Evolutionary conservation across 2,888 invertebrate genomes (phyloP).

Genomic region (Glaucopsyche alexis): DNA sequence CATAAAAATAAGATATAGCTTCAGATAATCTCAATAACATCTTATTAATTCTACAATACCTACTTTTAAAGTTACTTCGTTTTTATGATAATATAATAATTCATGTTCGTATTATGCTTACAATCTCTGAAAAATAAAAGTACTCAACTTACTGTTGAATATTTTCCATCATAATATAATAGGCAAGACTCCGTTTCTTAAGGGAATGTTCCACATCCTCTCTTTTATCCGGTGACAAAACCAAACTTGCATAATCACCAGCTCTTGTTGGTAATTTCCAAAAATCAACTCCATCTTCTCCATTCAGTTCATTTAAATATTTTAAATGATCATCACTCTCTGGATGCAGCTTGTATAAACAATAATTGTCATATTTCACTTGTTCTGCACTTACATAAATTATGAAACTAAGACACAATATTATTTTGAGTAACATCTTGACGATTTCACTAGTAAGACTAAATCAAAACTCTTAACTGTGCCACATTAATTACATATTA

Average conservation of each 20-base stretch:
- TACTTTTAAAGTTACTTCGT: too few species aligned
- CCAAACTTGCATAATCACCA: constrained; percentile 71
- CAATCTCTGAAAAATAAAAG: too few species aligned
- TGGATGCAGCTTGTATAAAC: constrained; percentile 80
- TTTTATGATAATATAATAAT: too few species aligned
- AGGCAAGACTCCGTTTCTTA: constrained; percentile 52
- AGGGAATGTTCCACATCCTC: constrained; percentile 63
- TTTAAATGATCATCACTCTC: constrained; percentile 69
- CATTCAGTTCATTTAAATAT: constrained; percentile 66
- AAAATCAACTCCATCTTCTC: constrained; percentile 66
- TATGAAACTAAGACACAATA: constrained; percentile 51
- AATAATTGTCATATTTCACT: constrained; percentile 62
- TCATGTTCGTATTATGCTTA: too few species aligned
- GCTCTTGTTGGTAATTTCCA: constrained; percentile 63
- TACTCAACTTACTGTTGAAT: constrained; percentile 72
- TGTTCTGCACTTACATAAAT: constrained; percentile 48
- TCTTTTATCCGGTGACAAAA: constrained; percentile 69
- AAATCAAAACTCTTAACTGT: not conserved
- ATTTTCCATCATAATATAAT: constrained; percentile 66
- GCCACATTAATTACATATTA: not conserved
- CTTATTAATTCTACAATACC: too few species aligned
- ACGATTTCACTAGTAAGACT: not conserved
- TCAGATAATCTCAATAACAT: too few species aligned
- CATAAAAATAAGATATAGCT: too few species aligned
- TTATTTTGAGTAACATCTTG: constrained; percentile 57